Percentiles rank a stretch among this genome's conserved stretches.
These are phyloP conservation scores for Microcebus lehilahytsara DNA, from an alignment of 2,113 vertebrate species.

Conservation along the genomic window DNA sequence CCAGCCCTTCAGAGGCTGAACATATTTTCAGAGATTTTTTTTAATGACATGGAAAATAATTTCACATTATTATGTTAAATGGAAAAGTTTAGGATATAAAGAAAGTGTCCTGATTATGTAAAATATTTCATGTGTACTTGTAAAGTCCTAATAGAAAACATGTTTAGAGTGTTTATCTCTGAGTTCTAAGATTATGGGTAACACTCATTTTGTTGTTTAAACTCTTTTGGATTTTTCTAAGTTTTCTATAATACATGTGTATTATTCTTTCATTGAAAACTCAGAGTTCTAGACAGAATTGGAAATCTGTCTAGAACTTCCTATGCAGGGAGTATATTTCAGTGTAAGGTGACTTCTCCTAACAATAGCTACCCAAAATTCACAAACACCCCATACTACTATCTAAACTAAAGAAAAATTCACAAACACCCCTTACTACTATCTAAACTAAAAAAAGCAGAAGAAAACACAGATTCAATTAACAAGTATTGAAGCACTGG, in stretches of 20 bases:
- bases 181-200: background rate
- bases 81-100: background rate
- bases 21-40: constrained; percentile 7
- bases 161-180: background rate
- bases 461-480: background rate
- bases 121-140: background rate
- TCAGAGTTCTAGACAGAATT: background rate
- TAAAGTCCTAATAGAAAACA: background rate
- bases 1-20: background rate
- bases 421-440: background rate
- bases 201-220: background rate
- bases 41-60: background rate
- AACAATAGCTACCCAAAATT: background rate
- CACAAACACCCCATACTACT: background rate
- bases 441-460: background rate
- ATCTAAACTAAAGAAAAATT: background rate
- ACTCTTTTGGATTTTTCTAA: background rate
- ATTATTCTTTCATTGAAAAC: background rate
- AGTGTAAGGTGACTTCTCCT: background rate
- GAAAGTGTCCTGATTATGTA: background rate
- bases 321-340: background rate
- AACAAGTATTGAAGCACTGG: background rate
- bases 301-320: background rate
- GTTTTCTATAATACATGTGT: background rate
- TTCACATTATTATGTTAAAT: background rate